Percentiles rank a stretch among this genome's conserved stretches.
Evolutionary conservation across 2,888 invertebrate species (phyloP).

Genomic region (Agrochola lota): DNA sequence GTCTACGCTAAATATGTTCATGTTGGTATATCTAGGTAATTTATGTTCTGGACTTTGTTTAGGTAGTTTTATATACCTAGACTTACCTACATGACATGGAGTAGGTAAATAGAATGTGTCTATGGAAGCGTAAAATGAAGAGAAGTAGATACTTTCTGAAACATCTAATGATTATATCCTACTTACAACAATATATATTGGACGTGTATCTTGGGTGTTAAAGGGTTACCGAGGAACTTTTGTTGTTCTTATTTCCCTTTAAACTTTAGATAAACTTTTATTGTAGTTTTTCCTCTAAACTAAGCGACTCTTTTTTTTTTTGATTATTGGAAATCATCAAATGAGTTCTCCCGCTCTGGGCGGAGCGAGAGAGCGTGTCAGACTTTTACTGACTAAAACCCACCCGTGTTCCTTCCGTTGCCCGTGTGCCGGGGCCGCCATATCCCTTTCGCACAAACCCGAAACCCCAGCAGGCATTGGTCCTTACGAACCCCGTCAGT

Average conservation of each 20-base stretch:
- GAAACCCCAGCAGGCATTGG: too few relatives aligned
- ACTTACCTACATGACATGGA: not conserved
- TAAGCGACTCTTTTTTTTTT: constrained; percentile 20
- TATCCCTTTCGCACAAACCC: too few relatives aligned
- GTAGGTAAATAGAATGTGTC: too few relatives aligned
- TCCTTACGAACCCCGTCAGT: too few relatives aligned
- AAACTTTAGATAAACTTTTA: not conserved
- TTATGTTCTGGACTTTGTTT: constrained; percentile 27
- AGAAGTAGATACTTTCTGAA: not conserved
- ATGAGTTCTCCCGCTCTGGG: too few relatives aligned
- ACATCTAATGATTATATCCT: not conserved
- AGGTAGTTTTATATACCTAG: not conserved
- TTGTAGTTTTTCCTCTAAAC: constrained; percentile 11
- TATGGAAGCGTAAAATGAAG: not conserved
- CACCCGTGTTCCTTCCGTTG: too few relatives aligned
- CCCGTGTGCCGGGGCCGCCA: too few relatives aligned
- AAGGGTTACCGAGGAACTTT: not conserved
- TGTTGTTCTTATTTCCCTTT: not conserved
- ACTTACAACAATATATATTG: not conserved
- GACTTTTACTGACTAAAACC: too few relatives aligned
- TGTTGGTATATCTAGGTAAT: constrained; percentile 5
- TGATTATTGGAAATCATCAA: too few relatives aligned
- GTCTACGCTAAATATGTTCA: constrained; percentile 33
- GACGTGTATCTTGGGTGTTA: not conserved
- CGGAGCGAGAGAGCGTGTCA: too few relatives aligned